Evolutionary conservation across 92 coral and sea anemone genomes (phyloP).

Genomic region (Zoanthus sociatus): DNA sequence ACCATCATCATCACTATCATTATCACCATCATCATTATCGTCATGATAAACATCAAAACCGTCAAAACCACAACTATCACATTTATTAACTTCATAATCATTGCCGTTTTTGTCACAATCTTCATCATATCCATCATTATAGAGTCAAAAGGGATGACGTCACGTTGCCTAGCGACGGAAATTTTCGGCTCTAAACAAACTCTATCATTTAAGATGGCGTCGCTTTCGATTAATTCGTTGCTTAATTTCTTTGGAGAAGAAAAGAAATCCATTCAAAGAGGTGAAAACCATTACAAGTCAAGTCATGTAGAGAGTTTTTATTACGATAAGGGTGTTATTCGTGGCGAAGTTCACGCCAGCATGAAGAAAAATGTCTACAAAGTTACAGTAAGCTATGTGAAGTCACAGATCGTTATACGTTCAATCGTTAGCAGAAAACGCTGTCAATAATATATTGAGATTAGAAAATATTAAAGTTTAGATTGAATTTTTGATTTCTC

Average conservation of each 20-base stretch:
- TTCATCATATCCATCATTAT: neutral
- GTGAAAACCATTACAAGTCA: slow-evolving; percentile 27
- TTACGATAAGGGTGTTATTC: neutral
- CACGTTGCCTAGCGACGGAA: no score
- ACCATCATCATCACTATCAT: neutral
- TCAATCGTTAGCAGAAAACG: neutral
- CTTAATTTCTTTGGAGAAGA: slow-evolving; percentile 5
- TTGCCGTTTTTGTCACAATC: neutral
- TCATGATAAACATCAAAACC: neutral
- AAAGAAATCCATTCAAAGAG: slow-evolving; percentile 19
- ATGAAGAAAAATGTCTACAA: slow-evolving; percentile 30
- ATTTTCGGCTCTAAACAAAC: slow-evolving; percentile 15
- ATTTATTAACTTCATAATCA: neutral
- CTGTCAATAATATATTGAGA: neutral
- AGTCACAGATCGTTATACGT: neutral
- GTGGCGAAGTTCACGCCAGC: slow-evolving; percentile 34
- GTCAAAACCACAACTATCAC: slow-evolving; percentile 12
- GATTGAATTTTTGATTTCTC: neutral
- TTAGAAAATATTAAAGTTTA: neutral
- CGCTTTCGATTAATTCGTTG: slow-evolving; percentile 2
- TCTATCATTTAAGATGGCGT: neutral
- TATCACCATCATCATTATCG: slow-evolving; percentile 23
- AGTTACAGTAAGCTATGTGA: slow-evolving; percentile 16
- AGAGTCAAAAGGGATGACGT: no score
- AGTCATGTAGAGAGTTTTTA: slow-evolving; percentile 21